Evolutionary conservation across 2,113 vertebrate genomes (phyloP).

Genomic region (Sialia sialis): DNA sequence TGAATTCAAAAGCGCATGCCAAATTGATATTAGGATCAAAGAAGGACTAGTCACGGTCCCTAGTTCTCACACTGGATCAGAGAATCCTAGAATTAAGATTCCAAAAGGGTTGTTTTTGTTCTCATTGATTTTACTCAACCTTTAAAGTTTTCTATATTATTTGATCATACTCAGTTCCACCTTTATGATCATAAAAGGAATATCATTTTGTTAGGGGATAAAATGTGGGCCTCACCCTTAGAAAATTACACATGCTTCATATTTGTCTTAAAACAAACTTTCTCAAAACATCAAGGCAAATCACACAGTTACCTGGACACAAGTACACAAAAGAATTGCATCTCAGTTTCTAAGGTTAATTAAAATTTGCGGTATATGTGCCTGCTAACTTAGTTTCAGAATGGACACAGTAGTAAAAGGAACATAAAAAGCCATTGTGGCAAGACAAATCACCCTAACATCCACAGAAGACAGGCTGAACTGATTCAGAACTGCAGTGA

Average conservation of each 20-base stretch:
- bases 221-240: neutral
- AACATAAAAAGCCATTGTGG: neutral
- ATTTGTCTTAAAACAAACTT: neutral
- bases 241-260: neutral
- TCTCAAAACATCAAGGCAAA: neutral
- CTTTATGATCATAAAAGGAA: neutral
- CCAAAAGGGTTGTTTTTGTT: neutral
- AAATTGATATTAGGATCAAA: neutral
- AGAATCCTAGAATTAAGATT: neutral
- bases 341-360: neutral
- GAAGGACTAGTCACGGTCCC: neutral
- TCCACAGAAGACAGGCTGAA: neutral
- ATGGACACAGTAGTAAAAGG: neutral
- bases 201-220: neutral
- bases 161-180: neutral
- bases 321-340: neutral
- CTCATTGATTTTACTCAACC: neutral
- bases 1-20: neutral
- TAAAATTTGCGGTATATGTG: neutral
- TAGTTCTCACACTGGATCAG: neutral
- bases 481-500: neutral
- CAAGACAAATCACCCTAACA: neutral
- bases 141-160: neutral
- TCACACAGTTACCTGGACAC: neutral
- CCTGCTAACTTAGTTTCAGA: neutral